Conservation (phyloP, 2,888 invertebrate genomes). For the Amblyjoppa fuscipennis region DNA sequence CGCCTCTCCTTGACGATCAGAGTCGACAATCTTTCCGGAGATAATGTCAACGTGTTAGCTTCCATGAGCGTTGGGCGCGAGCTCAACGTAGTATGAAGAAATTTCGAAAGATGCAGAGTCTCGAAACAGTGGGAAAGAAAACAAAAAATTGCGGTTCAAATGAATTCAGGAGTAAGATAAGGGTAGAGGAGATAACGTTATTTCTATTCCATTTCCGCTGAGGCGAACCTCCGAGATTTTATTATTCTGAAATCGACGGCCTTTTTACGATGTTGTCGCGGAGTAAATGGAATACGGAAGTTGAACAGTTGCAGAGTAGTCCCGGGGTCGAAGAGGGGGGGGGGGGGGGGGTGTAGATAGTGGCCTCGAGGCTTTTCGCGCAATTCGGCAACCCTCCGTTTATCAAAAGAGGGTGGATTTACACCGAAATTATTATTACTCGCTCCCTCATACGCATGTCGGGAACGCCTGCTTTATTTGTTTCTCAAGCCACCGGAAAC, state of each 20-base stretch:
- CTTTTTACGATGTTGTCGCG: conserved; percentile 29
- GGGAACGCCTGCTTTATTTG: conserved; percentile 49
- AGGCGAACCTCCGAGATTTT: conserved; percentile 7
- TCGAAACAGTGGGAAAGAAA: not conserved
- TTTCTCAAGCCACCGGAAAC: conserved; percentile 54
- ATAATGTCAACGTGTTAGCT: too few species aligned
- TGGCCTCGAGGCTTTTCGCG: conserved; percentile 43
- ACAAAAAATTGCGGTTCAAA: not conserved
- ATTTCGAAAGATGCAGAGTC: not conserved
- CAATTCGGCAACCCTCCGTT: conserved; percentile 42
- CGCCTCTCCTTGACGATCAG: too few species aligned
- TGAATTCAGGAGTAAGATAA: not conserved
- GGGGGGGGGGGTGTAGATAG: conserved; percentile 17
- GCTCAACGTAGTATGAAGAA: not conserved
- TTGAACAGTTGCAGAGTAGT: conserved; percentile 39
- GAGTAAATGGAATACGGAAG: conserved; percentile 50
- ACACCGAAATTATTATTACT: conserved; percentile 56
- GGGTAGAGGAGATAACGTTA: conserved; percentile 13
- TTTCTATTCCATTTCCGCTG: not conserved
- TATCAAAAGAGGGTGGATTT: conserved; percentile 40
- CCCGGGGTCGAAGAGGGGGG: conserved; percentile 1
- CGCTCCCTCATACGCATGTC: conserved; percentile 11
- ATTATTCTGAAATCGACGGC: conserved; percentile 28
- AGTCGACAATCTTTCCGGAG: too few species aligned
- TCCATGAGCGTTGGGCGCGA: too few species aligned